Evolutionary conservation across 2,113 vertebrate genomes (phyloP).

Genomic region (Trichechus manatus): DNA sequence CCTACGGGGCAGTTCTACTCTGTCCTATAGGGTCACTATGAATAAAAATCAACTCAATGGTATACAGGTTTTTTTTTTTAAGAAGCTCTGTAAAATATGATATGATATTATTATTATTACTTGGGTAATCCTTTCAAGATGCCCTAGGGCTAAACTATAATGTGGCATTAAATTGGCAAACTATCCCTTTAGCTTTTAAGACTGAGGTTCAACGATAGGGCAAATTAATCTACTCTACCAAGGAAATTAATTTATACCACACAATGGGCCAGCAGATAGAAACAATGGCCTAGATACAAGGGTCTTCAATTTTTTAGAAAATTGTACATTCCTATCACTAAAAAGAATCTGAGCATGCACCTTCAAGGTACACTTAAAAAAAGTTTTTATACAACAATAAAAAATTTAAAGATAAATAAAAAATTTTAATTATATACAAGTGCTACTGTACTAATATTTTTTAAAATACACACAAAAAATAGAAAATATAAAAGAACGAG

Average conservation of each 20-base stretch:
- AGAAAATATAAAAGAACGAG: background rate
- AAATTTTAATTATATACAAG: background rate
- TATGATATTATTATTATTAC: background rate
- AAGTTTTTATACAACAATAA: background rate
- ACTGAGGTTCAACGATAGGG: background rate
- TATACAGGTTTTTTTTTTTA: too few species aligned
- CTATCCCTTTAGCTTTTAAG: conserved; percentile 12
- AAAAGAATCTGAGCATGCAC: background rate
- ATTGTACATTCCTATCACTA: background rate
- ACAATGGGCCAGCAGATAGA: background rate
- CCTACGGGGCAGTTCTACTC: too few species aligned
- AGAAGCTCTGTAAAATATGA: background rate
- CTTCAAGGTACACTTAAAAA: background rate
- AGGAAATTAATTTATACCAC: background rate
- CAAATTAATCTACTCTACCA: background rate
- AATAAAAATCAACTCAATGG: too few species aligned
- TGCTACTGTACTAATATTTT: background rate
- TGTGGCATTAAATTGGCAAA: background rate
- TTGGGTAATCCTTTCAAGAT: background rate
- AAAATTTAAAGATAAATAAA: too few species aligned
- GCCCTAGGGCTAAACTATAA: background rate
- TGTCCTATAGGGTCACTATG: too few species aligned
- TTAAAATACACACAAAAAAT: background rate
- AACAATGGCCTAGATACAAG: background rate
- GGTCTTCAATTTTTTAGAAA: background rate